A percentile compares a stretch with the other conserved stretches of the same genome.
Conservation (phyloP, 2,113 vertebrate species). For the Chionodraco myersi region DNA sequence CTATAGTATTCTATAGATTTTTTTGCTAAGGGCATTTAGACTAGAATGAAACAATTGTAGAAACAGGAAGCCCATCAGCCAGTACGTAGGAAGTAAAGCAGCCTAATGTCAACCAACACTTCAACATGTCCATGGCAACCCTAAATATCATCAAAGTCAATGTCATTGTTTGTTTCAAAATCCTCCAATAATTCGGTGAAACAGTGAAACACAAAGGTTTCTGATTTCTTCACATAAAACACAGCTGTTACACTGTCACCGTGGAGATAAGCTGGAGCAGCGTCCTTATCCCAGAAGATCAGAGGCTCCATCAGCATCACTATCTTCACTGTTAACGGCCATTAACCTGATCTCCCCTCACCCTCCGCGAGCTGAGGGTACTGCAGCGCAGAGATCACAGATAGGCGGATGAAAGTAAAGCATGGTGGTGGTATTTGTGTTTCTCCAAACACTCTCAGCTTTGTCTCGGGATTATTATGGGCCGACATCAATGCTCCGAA, state of each 20-base stretch:
- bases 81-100: no score
- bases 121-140: no score
- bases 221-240: not conserved
- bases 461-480: conserved; percentile 65
- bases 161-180: not conserved
- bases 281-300: conserved; percentile 42
- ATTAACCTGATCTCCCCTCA: conserved; percentile 74
- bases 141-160: no score
- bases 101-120: no score
- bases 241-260: conserved; percentile 33
- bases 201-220: not conserved
- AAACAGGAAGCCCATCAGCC: no score
- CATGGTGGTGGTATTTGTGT: conserved; percentile 80
- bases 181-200: not conserved
- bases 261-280: conserved; percentile 16
- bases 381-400: conserved; percentile 72
- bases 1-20: no score
- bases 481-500: conserved; percentile 68
- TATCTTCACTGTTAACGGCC: conserved; percentile 61
- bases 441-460: conserved; percentile 69
- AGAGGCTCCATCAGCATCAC: conserved; percentile 53
- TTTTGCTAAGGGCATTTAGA: no score
- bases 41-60: no score
- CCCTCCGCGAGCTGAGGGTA: conserved; percentile 63
- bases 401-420: conserved; percentile 66